Conservation (phyloP, 2,888 invertebrate species). For the Chymomyza fuscimana region DNA sequence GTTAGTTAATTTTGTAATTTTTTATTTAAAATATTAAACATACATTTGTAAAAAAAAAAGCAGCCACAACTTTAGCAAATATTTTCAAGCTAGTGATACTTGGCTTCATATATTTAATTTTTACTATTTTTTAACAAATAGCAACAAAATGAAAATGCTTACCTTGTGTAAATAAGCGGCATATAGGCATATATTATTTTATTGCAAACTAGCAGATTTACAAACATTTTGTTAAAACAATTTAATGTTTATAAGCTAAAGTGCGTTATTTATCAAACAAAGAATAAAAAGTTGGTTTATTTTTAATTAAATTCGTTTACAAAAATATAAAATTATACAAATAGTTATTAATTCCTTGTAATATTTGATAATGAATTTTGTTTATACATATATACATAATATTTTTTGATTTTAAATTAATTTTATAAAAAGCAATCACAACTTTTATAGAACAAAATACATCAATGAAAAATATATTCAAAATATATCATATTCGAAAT, state of each 20-base stretch:
- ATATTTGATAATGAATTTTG: slow-evolving; percentile 50
- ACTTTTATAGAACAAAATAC: slow-evolving; percentile 61
- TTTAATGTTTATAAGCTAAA: slow-evolving; percentile 42
- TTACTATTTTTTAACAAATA: neutral
- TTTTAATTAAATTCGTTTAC: slow-evolving; percentile 7
- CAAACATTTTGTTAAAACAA: slow-evolving; percentile 6
- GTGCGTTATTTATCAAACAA: slow-evolving; percentile 31
- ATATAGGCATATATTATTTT: too few species aligned
- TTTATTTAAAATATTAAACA: neutral
- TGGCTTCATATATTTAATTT: neutral
- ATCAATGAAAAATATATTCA: slow-evolving; percentile 35
- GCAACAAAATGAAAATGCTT: neutral
- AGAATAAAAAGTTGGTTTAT: slow-evolving; percentile 11
- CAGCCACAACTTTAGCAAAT: slow-evolving; percentile 3
- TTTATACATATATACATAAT: slow-evolving; percentile 40
- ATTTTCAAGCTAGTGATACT: neutral
- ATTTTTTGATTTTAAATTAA: slow-evolving; percentile 62
- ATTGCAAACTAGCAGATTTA: too few species aligned
- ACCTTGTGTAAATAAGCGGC: slow-evolving; percentile 4
- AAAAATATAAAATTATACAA: slow-evolving; percentile 8
- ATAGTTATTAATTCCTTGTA: slow-evolving; percentile 35
- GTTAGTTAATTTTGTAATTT: slow-evolving; percentile 55
- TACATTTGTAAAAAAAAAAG: slow-evolving; percentile 7
- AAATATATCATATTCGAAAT: slow-evolving; percentile 47
- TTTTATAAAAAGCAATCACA: slow-evolving; percentile 52